Conservation (phyloP, 1,140 invertebrate species). For the Xylocopa sonorina region DNA sequence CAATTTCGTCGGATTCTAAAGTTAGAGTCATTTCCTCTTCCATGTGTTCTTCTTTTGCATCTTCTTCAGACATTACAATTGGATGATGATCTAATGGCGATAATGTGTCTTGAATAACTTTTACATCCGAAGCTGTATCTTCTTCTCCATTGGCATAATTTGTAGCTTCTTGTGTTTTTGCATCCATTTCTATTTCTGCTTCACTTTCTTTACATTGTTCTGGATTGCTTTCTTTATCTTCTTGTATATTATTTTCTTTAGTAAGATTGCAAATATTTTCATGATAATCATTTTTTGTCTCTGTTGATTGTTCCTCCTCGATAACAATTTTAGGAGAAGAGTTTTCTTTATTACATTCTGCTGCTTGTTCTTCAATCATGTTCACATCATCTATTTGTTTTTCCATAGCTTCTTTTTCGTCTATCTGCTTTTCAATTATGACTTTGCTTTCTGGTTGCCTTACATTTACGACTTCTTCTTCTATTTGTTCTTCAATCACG, state of each 20-base stretch:
- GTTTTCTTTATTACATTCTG: background rate
- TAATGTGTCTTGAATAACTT: background rate
- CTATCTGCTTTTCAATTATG: background rate
- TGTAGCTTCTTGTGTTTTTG: background rate
- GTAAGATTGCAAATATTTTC: background rate
- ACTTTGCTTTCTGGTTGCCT: background rate
- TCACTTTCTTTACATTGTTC: background rate
- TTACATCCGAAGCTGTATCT: background rate
- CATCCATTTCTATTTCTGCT: background rate
- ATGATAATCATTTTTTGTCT: background rate
- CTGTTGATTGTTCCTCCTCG: background rate
- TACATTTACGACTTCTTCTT: background rate
- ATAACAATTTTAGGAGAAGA: background rate
- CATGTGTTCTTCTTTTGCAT: constrained; percentile 14
- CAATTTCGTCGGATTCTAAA: background rate
- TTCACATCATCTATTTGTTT: background rate
- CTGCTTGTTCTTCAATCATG: background rate
- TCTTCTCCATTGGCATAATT: background rate
- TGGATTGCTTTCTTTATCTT: background rate
- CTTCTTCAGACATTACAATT: background rate
- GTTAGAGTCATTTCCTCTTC: background rate
- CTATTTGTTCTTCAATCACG: background rate
- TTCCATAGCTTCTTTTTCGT: background rate
- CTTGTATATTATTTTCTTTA: background rate
- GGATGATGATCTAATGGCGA: background rate